Evolutionary conservation across 1,140 invertebrate species (phyloP), one percentile per base, ranked within the genome.

Genomic region (Trachymyrmex septentrionalis): DNA sequence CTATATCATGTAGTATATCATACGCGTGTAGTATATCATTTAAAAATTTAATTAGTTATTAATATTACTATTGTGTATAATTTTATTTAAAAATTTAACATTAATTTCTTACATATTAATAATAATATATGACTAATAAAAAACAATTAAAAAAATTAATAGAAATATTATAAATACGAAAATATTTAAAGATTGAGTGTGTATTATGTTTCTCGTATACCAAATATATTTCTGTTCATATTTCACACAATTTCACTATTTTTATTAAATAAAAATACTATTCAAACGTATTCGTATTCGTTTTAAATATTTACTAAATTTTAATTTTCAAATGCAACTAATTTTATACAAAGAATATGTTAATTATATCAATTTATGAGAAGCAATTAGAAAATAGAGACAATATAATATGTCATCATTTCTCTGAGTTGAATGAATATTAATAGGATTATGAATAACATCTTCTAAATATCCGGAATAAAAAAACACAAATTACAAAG

Each of bases 401-500:
- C 4, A 55, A 7, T n/a, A n/a, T 21, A 67, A 14, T n/a, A 16
- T 69, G 2, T 44, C 5, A 1, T 16, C n/a, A 48, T 71, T 57
- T 16, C 12, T 1, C 57, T 3, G 38, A 44, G 9, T 14, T 73
- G 27, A 27, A 61, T 21, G 50, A 78, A n/a, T 53, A 53, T 34
- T 71, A 44, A 57, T 69, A 50, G 21, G 4, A 71, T 71, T 57
- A 44, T 44, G 34, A 21, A 67, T 57, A 3, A 57, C 0, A 30
- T 4, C 48, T 82, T 4, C 48, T 82, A 24, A 71, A 71, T 44
- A 82, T 59, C 1, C 3, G 2, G 21, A 30, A 48, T 57, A 71
- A 82, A 59, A 10, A 64, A 61, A 27, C 0, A 48, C 44, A 44
- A 44, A 59, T 73, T 61, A 1, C 63, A 82, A 82, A 82, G 6